Conservation (phyloP, 2,797 vertebrate species). For the Enteromius viviparus region DNA sequence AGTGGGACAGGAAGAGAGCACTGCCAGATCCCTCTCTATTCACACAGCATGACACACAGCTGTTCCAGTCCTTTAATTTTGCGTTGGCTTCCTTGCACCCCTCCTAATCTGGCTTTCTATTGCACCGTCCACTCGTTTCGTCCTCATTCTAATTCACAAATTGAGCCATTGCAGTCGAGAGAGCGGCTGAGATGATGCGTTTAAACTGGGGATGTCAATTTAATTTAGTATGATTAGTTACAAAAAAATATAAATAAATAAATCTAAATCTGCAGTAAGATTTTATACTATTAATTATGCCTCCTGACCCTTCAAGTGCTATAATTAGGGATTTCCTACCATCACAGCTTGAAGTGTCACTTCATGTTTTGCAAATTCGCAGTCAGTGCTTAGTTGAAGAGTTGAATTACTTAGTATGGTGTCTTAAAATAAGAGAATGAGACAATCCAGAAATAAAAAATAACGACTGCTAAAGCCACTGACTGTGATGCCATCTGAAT, state of each 20-base stretch:
- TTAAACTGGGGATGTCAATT: slow-evolving; percentile 12
- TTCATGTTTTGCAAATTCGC: background rate
- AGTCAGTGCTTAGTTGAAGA: background rate
- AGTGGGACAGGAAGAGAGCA: slow-evolving; percentile 42
- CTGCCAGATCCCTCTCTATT: slow-evolving; percentile 52
- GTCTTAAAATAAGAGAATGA: slow-evolving; percentile 13
- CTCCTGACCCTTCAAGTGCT: slow-evolving; percentile 18
- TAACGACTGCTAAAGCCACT: background rate
- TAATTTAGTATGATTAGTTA: slow-evolving; percentile 1
- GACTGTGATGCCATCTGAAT: background rate
- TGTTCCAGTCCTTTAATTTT: slow-evolving; percentile 39
- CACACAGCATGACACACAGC: slow-evolving; percentile 43
- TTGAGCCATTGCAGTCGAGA: background rate
- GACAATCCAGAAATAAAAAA: background rate
- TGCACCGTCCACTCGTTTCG: slow-evolving; percentile 23
- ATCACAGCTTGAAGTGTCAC: slow-evolving; percentile 24
- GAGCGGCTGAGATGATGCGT: slow-evolving; percentile 1
- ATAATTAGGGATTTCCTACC: slow-evolving; percentile 25
- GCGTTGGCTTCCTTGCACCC: background rate
- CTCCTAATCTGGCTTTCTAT: slow-evolving; percentile 13
- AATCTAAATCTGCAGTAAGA: background rate
- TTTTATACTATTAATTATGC: slow-evolving; percentile 5
- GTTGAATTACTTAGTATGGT: background rate
- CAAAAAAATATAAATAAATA: background rate
- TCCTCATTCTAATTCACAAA: slow-evolving; percentile 36